A percentile compares a stretch with the other conserved stretches of the same genome.
Conservation (phyloP, 1,140 invertebrate species). For the Panagrolaimus sp. region DNA sequence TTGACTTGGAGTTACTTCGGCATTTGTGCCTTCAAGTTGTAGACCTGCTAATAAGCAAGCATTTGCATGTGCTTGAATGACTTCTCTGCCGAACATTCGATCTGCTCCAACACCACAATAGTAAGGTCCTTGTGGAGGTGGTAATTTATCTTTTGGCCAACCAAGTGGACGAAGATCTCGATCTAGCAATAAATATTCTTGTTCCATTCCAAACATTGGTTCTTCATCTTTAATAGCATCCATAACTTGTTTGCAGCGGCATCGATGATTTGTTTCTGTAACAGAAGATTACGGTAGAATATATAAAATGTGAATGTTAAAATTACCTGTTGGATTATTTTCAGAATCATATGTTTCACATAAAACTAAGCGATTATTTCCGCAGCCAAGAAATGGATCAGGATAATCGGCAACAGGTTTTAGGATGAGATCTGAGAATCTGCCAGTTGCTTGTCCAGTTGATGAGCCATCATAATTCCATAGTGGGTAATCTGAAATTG, state of each 20-base stretch:
- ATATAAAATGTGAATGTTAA: neutral
- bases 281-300: neutral
- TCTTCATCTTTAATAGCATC: conserved; percentile 66
- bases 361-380: conserved; percentile 81
- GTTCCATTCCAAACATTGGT: conserved; percentile 88
- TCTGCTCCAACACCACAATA: conserved; percentile 89
- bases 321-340: conserved; percentile 67
- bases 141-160: conserved; percentile 87
- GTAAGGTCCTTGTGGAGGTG: conserved; percentile 74
- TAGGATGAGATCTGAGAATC: conserved; percentile 77
- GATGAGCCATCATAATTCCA: conserved; percentile 93
- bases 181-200: conserved; percentile 84
- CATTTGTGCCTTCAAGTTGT: conserved; percentile 78
- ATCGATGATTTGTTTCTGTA: conserved; percentile 69
- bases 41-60: conserved; percentile 77
- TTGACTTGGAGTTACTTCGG: conserved; percentile 57
- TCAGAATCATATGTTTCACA: conserved; percentile 74
- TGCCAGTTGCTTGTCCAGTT: conserved; percentile 63
- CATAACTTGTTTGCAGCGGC: conserved; percentile 69
- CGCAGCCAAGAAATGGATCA: conserved; percentile 80
- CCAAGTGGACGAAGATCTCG: conserved; percentile 68
- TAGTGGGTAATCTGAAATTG: conserved; percentile 70
- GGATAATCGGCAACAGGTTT: conserved; percentile 80
- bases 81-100: conserved; percentile 80
- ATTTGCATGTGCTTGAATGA: conserved; percentile 75